A percentile compares a stretch with the other conserved stretches of the same genome.
Conservation (phyloP, 2,888 invertebrate genomes). For the Lamproptera curius region DNA sequence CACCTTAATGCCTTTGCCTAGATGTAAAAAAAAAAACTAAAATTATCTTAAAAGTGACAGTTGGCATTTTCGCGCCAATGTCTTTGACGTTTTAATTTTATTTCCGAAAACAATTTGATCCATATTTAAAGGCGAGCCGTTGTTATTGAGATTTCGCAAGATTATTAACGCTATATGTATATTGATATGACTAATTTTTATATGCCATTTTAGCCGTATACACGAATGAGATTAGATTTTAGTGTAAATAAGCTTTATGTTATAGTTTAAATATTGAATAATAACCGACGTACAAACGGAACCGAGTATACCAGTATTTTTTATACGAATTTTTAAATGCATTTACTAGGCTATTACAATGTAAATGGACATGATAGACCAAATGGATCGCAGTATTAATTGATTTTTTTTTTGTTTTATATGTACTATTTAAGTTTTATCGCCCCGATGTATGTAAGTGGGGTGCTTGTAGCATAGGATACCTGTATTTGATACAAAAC, state of each 20-base stretch:
- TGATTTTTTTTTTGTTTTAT: not conserved
- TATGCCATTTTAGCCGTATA: constrained; percentile 16
- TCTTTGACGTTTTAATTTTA: not conserved
- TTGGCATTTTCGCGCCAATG: not conserved
- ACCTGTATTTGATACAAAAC: not conserved
- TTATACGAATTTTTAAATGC: constrained; percentile 47
- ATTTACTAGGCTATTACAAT: constrained; percentile 41
- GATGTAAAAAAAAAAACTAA: not conserved
- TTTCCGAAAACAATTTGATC: not conserved
- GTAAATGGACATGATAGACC: constrained; percentile 15
- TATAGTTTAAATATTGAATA: too few relatives aligned
- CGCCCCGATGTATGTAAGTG: not conserved
- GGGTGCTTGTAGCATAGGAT: not conserved
- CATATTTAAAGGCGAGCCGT: not conserved
- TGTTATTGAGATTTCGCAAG: not conserved
- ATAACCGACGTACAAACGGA: constrained; percentile 26
- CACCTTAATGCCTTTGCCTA: not conserved
- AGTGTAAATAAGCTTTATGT: constrained; percentile 13
- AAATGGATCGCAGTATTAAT: constrained; percentile 18
- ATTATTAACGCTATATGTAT: not conserved
- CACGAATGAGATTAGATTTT: constrained; percentile 9
- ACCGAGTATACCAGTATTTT: constrained; percentile 50
- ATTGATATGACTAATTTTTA: constrained; percentile 5
- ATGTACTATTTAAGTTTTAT: not conserved
- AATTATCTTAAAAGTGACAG: not conserved